A percentile compares a stretch with the other conserved stretches of the same genome.
phyloP scores from a whole-genome alignment of 2,797 vertebrate species.

The Falco columbarius region DNA sequence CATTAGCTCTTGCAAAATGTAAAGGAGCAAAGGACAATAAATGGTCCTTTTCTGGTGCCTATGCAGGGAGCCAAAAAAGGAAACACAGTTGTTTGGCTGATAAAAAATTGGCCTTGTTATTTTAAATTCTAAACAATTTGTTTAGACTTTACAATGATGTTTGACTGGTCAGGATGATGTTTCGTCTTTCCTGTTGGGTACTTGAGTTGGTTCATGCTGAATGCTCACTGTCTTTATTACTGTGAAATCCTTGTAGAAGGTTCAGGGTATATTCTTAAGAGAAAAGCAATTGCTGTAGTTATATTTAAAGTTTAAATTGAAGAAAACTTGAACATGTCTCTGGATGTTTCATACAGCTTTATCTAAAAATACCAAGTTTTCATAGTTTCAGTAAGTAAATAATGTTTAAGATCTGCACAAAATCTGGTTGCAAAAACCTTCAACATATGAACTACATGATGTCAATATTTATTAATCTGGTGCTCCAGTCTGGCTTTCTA shows the following conservation, averaged over 20 bases:
- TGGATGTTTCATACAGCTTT: background rate
- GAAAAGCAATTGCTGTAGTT: background rate
- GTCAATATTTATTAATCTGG: background rate
- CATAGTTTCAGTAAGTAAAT: background rate
- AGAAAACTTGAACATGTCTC: background rate
- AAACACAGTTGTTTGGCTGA: background rate
- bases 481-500: background rate
- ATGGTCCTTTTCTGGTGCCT: background rate
- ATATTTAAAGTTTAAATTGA: background rate
- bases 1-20: background rate
- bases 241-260: background rate
- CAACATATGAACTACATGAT: background rate
- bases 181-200: background rate
- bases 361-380: background rate
- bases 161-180: background rate
- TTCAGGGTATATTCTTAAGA: background rate
- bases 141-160: background rate
- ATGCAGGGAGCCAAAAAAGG: background rate
- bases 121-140: background rate
- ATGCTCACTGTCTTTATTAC: background rate
- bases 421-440: background rate
- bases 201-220: background rate
- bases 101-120: background rate
- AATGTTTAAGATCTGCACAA: background rate
- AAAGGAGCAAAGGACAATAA: background rate